Evolutionary conservation across 2,797 vertebrate species (phyloP).

Genomic region (Crypturellus tataupa): DNA sequence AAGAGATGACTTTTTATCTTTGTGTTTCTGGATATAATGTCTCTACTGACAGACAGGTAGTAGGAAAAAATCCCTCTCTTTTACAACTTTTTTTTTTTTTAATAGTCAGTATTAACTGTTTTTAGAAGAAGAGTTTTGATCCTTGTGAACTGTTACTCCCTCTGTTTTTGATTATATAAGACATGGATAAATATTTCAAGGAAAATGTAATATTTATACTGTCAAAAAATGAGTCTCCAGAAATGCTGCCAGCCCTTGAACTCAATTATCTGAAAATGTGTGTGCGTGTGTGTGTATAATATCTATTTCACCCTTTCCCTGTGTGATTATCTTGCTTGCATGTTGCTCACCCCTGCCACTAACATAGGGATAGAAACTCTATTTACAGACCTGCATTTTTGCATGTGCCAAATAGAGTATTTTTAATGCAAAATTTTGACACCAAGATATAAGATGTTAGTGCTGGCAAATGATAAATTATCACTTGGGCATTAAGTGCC

Average conservation of each 20-base stretch:
- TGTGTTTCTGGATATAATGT: background rate
- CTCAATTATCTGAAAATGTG: background rate
- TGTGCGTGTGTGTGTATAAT: no score
- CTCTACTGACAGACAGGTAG: background rate
- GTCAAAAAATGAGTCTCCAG: background rate
- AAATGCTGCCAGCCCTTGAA: background rate
- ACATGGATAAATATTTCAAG: background rate
- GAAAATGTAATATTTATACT: background rate
- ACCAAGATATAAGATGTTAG: background rate
- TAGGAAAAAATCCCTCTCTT: background rate
- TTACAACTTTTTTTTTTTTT: background rate
- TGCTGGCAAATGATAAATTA: background rate
- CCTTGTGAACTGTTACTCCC: background rate
- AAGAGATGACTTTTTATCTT: background rate
- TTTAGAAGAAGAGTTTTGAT: background rate
- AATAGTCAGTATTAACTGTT: background rate
- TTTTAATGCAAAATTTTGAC: background rate
- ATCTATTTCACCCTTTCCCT: background rate
- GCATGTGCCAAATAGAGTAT: background rate
- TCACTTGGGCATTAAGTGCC: background rate
- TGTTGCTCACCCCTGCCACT: background rate
- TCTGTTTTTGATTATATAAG: background rate
- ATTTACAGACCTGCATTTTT: background rate
- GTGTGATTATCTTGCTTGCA: rapidly evolving
- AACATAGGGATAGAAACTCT: background rate